These are phyloP conservation scores for Hyles vespertilio DNA, from an alignment of 1,140 invertebrate species.

Conservation along the genomic window DNA sequence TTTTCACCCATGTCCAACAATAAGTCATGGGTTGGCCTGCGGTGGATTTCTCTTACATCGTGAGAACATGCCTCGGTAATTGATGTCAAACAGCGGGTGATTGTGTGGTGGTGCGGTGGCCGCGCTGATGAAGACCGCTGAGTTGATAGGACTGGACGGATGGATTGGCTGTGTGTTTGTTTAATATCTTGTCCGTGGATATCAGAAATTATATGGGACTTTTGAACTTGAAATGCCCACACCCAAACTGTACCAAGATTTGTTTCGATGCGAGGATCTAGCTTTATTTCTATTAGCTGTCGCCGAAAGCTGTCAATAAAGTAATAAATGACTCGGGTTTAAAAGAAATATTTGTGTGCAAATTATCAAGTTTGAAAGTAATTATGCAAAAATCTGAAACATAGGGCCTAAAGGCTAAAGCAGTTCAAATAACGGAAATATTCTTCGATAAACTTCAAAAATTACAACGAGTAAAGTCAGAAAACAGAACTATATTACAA, in stretches of 20 bases:
- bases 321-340: background rate
- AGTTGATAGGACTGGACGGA: background rate
- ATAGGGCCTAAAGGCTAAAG: too few species aligned
- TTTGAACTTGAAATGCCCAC: too few species aligned
- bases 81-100: constrained; percentile 32
- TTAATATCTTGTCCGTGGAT: constrained; percentile 11
- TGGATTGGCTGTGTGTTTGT: constrained; percentile 10
- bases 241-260: too few species aligned
- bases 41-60: constrained; percentile 47
- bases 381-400: too few species aligned
- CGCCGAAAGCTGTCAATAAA: too few species aligned
- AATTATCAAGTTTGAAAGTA: background rate
- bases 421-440: too few species aligned
- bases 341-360: background rate
- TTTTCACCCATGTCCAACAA: constrained; percentile 7
- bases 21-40: constrained; percentile 22
- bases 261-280: too few species aligned
- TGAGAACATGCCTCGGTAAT: constrained; percentile 48
- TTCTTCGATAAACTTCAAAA: background rate
- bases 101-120: constrained; percentile 24
- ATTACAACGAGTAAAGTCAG: background rate
- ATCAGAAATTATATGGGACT: background rate
- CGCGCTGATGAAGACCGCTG: constrained; percentile 20
- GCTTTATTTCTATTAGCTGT: too few species aligned
- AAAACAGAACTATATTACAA: constrained; percentile 2